Percentiles rank a stretch among this genome's conserved stretches.
Conservation (phyloP, 1,140 invertebrate species). For the Odontomachus brunneus region DNA sequence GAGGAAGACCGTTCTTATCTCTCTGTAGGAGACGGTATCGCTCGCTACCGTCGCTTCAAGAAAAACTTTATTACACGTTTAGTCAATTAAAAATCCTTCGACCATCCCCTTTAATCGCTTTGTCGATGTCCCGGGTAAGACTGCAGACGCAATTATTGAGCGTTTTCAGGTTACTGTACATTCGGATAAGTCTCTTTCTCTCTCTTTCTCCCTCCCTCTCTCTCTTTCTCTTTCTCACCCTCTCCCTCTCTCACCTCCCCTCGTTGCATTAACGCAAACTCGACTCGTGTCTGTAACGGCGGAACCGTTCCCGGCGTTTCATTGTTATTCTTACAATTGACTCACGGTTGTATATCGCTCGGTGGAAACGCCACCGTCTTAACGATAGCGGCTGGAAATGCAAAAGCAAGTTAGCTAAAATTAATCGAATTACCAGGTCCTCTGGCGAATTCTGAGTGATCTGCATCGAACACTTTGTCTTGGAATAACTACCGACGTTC, state of each 20-base stretch:
- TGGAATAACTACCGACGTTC: conserved; percentile 71
- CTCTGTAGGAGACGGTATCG: conserved; percentile 35
- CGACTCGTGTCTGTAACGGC: neutral
- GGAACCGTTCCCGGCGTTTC: neutral
- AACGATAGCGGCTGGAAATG: conserved; percentile 48
- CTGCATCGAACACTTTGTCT: conserved; percentile 69
- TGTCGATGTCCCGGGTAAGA: conserved; percentile 24
- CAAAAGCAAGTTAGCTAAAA: conserved; percentile 65
- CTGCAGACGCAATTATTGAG: conserved; percentile 5
- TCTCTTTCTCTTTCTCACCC: too few relatives aligned
- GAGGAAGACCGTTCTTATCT: conserved; percentile 60
- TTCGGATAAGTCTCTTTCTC: neutral
- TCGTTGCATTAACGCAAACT: neutral
- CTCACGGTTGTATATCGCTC: conserved; percentile 21
- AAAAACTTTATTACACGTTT: conserved; percentile 48
- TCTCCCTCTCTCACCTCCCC: too few relatives aligned
- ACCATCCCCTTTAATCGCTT: conserved; percentile 38
- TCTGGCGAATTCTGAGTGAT: conserved; percentile 57
- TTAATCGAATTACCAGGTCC: conserved; percentile 70
- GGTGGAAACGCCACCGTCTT: conserved; percentile 22
- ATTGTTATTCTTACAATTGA: conserved; percentile 50
- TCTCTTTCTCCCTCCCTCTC: too few relatives aligned
- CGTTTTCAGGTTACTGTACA: neutral
- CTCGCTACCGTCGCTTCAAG: conserved; percentile 13
- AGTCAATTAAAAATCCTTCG: conserved; percentile 60